Conservation (phyloP, 2,797 vertebrate species). For the Pagetopsis macropterus region DNA sequence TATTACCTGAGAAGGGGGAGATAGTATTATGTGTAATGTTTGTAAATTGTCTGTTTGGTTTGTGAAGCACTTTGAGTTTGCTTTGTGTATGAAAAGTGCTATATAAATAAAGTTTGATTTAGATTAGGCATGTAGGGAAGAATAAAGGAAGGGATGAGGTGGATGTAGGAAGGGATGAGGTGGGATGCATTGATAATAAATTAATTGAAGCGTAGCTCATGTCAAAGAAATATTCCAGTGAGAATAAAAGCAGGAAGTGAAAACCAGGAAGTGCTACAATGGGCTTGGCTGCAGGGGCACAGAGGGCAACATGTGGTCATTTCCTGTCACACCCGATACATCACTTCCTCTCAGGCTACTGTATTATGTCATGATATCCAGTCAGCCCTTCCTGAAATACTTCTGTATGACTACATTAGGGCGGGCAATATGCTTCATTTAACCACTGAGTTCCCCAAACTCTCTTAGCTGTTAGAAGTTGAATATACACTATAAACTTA, state of each 20-base stretch:
- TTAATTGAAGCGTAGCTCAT: constrained; percentile 51
- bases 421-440: too few species aligned
- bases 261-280: constrained; percentile 80
- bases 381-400: constrained; percentile 32
- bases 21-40: too few species aligned
- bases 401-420: too few species aligned
- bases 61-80: too few species aligned
- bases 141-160: constrained; percentile 19
- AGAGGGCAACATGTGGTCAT: constrained; percentile 77
- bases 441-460: too few species aligned
- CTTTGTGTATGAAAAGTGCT: too few species aligned
- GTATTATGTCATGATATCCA: constrained; percentile 70
- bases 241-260: constrained; percentile 75
- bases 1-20: too few species aligned
- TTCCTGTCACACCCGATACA: constrained; percentile 71
- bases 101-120: too few species aligned
- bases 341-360: constrained; percentile 68
- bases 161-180: not conserved
- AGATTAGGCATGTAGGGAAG: not conserved
- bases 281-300: constrained; percentile 49
- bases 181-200: constrained; percentile 22
- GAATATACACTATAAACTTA: too few species aligned
- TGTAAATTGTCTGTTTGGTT: too few species aligned
- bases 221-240: constrained; percentile 70
- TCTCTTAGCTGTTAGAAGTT: too few species aligned